Conservation (phyloP, 2,797 vertebrate genomes). For the Scolopax bukidnonensis region DNA sequence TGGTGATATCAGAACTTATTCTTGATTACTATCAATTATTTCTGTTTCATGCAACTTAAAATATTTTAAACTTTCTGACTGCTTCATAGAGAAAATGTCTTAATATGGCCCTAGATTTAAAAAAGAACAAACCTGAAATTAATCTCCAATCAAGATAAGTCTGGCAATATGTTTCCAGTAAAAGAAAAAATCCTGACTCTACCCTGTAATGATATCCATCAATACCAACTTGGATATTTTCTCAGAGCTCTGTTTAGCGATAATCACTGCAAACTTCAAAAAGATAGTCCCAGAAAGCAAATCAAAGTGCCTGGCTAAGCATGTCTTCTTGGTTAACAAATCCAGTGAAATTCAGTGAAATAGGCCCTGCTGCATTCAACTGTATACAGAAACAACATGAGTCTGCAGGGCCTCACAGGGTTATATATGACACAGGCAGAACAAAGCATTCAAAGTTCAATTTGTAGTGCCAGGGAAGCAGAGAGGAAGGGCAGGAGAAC, state of each 20-base stretch:
- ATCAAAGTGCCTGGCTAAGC: neutral
- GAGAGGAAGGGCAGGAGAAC: neutral
- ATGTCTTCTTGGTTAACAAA: neutral
- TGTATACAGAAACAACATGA: neutral
- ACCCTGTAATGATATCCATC: neutral
- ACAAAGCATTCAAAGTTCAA: neutral
- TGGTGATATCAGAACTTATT: neutral
- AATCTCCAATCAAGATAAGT: neutral
- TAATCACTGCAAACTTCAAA: neutral
- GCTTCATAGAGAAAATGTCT: neutral
- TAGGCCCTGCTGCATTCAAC: neutral
- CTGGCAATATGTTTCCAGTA: neutral
- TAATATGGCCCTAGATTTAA: neutral
- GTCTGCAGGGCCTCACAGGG: neutral
- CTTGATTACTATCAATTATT: neutral
- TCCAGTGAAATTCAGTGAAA: too few species aligned
- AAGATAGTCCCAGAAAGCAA: neutral
- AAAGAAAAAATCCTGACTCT: neutral
- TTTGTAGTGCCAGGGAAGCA: neutral
- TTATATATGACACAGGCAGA: fast-evolving
- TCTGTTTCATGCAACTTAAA: neutral
- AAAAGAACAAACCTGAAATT: neutral
- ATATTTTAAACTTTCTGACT: neutral
- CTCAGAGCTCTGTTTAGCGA: neutral
- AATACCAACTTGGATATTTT: fast-evolving